Conservation (phyloP, 2,113 vertebrate species). For the Vidua macroura region DNA sequence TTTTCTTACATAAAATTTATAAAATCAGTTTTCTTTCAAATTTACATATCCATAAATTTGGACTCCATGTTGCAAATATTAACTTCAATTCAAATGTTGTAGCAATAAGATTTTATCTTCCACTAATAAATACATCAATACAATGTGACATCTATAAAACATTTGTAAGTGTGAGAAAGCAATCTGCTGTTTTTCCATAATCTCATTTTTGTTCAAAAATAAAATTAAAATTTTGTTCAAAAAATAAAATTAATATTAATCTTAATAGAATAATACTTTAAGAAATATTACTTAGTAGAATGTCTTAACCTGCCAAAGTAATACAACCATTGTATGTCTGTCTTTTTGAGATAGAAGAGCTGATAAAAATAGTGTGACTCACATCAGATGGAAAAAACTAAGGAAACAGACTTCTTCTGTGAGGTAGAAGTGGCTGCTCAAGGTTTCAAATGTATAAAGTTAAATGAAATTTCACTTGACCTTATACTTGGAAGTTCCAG, state of each 20-base stretch:
- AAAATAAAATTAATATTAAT: not conserved
- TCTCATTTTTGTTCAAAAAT: not conserved
- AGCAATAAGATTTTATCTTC: not conserved
- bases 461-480: not conserved
- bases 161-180: not conserved
- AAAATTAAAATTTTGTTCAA: not conserved
- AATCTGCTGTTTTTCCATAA: not conserved
- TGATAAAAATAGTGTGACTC: not conserved
- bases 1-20: not conserved
- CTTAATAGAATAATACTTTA: not conserved
- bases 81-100: not conserved
- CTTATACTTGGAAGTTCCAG: not conserved
- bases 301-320: not conserved
- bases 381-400: not conserved
- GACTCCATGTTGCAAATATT: not conserved
- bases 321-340: not conserved
- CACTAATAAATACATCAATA: not conserved
- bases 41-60: not conserved
- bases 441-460: not conserved
- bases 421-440: not conserved
- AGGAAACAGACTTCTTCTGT: not conserved
- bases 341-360: not conserved
- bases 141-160: not conserved
- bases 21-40: not conserved
- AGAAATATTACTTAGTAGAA: not conserved